A percentile compares a stretch with the other conserved stretches of the same genome.
phyloP scores from a whole-genome alignment of 1,140 invertebrate genomes.

The Conopomorpha cramerella region DNA sequence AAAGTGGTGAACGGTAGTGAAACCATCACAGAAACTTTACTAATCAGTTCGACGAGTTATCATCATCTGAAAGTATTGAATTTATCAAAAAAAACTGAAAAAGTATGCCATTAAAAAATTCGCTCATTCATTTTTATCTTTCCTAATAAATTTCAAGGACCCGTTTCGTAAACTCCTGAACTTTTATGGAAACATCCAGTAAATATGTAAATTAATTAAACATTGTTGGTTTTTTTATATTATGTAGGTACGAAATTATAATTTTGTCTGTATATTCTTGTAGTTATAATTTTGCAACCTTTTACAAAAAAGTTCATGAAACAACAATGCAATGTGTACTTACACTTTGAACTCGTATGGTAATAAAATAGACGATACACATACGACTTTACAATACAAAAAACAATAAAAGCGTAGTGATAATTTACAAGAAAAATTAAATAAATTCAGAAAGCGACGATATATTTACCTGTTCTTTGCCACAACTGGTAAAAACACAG shows the following conservation, averaged over 20 bases:
- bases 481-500: conserved; percentile 55
- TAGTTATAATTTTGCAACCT: conserved; percentile 46
- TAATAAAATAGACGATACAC: conserved; percentile 17
- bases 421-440: conserved; percentile 54
- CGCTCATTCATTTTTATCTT: not conserved
- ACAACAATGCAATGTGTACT: conserved; percentile 28
- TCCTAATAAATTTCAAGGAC: not conserved
- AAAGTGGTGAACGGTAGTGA: conserved; percentile 22
- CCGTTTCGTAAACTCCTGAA: too few relatives aligned
- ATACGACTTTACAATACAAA: conserved; percentile 22
- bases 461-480: conserved; percentile 55
- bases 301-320: conserved; percentile 52
- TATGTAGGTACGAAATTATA: not conserved
- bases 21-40: conserved; percentile 37
- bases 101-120: too few relatives aligned
- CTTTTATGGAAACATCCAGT: too few relatives aligned
- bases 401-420: conserved; percentile 22
- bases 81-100: not conserved
- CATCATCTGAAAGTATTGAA: not conserved
- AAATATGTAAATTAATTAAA: not conserved
- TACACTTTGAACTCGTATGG: conserved; percentile 29
- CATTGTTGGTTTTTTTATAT: not conserved
- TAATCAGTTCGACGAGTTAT: too few relatives aligned
- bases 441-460: conserved; percentile 46
- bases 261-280: conserved; percentile 10